A percentile compares a stretch with the other conserved stretches of the same genome.
Conservation (phyloP, 1,140 invertebrate genomes). For the Drosophila santomea region DNA sequence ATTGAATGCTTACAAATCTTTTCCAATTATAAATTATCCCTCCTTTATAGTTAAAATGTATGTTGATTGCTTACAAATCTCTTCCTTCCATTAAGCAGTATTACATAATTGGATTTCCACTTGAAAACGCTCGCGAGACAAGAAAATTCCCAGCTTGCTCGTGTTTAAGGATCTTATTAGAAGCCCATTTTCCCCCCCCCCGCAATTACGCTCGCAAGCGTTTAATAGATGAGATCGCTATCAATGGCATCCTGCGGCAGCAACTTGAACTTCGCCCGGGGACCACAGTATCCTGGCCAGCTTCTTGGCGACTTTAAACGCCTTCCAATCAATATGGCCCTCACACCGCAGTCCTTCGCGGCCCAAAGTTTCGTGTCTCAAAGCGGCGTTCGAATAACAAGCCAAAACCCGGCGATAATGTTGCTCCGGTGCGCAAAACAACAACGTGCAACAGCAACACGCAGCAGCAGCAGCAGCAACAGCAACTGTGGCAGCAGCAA, state of each 20-base stretch:
- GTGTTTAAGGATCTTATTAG: not conserved
- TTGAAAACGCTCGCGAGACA: not conserved
- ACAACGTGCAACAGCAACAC: slow-evolving; percentile 46
- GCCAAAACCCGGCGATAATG: slow-evolving; percentile 72
- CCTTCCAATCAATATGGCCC: slow-evolving; percentile 67
- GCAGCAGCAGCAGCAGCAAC: slow-evolving; percentile 30
- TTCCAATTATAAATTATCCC: too few relatives aligned
- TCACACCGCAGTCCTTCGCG: slow-evolving; percentile 46
- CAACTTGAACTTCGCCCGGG: slow-evolving; percentile 15
- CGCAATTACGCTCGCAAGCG: not conserved
- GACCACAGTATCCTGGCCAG: slow-evolving; percentile 17
- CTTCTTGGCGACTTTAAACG: slow-evolving; percentile 33
- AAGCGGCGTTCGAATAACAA: slow-evolving; percentile 57
- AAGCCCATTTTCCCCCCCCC: too few relatives aligned
- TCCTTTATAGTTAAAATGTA: too few relatives aligned
- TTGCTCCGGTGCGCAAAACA: slow-evolving; percentile 73
- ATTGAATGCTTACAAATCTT: too few relatives aligned
- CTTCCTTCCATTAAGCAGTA: not conserved
- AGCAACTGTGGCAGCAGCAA: slow-evolving; percentile 27
- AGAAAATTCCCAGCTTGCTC: not conserved
- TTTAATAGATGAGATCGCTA: slow-evolving; percentile 29
- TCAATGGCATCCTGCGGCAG: slow-evolving; percentile 25
- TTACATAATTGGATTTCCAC: not conserved
- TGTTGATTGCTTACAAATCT: too few relatives aligned
- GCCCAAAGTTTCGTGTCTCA: slow-evolving; percentile 44